phyloP scores from a whole-genome alignment of 1,140 invertebrate species.

The Apocrypta bakeri region DNA sequence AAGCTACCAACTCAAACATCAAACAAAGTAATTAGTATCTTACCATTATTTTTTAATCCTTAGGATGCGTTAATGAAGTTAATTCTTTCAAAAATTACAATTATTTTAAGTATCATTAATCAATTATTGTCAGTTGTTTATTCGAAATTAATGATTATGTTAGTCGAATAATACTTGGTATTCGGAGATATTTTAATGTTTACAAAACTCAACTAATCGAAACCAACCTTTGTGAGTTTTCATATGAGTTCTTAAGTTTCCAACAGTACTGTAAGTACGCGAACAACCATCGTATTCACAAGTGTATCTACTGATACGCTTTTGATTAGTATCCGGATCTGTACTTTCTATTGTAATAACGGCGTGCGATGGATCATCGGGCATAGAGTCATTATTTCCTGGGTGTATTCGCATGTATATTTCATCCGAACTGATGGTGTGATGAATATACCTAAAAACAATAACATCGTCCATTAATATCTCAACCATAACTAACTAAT shows the following conservation, averaged over 20 bases:
- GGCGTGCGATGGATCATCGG: conserved; percentile 79
- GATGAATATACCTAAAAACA: conserved; percentile 79
- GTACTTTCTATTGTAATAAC: conserved; percentile 81
- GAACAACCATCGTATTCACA: conserved; percentile 94
- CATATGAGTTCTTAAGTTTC: conserved; percentile 95
- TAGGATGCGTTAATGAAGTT: conserved; percentile 57
- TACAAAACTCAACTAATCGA: conserved; percentile 1
- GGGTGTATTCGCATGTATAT: conserved; percentile 82
- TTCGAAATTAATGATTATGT: neutral
- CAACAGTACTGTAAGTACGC: conserved; percentile 94
- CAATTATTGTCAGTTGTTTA: neutral
- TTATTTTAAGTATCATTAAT: conserved; percentile 1
- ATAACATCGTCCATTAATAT: neutral
- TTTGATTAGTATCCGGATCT: conserved; percentile 79
- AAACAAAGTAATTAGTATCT: conserved; percentile 51
- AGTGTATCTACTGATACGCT: conserved; percentile 82
- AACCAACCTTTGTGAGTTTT: conserved; percentile 94
- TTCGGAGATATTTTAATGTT: conserved; percentile 13
- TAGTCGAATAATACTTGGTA: neutral
- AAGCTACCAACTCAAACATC: conserved; percentile 23
- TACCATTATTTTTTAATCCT: conserved; percentile 58
- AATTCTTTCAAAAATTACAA: conserved; percentile 33
- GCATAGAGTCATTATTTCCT: conserved; percentile 76
- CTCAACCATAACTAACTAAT: no score
- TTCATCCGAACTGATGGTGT: conserved; percentile 81